These are phyloP conservation scores for Microctonus aethiopoides DNA, from an alignment of 2,888 invertebrate genomes.

Conservation along the genomic window DNA sequence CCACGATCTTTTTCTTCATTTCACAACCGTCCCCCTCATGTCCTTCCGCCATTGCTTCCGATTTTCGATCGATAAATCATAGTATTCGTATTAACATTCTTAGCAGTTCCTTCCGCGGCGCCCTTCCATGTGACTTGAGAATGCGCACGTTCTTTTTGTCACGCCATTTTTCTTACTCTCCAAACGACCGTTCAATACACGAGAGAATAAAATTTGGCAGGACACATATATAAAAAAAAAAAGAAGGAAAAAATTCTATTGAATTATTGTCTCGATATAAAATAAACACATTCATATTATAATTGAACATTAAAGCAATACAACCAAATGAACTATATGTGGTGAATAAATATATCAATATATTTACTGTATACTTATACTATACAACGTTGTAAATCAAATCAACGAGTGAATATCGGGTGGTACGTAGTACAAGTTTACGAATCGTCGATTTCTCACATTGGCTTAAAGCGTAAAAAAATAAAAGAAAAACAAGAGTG, in stretches of 20 bases:
- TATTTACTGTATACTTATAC: too few species aligned
- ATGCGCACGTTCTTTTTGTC: conserved; percentile 36
- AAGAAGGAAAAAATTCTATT: background rate
- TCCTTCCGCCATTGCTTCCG: conserved; percentile 23
- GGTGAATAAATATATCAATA: too few species aligned
- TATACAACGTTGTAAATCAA: conserved; percentile 40
- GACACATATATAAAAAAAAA: background rate
- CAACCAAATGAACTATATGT: conserved; percentile 32
- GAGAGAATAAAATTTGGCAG: background rate
- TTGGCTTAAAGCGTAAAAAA: conserved; percentile 27
- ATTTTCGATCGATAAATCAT: conserved; percentile 64
- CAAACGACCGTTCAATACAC: conserved; percentile 5
- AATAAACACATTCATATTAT: background rate
- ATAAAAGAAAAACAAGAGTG: conserved; percentile 19
- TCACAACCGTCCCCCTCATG: conserved; percentile 44
- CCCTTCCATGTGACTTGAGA: conserved; percentile 36
- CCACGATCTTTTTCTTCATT: conserved; percentile 53
- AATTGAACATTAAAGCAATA: conserved; percentile 27
- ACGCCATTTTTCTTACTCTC: conserved; percentile 13
- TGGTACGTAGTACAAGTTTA: conserved; percentile 45
- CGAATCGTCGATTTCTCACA: conserved; percentile 45
- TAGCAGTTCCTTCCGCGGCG: conserved; percentile 56
- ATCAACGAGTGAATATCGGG: conserved; percentile 39
- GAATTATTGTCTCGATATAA: background rate
- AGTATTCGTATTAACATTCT: conserved; percentile 65